Base-by-base conservation (phyloP, 23 tunicate genomes). In the Aplidium turbinatum region DNA sequence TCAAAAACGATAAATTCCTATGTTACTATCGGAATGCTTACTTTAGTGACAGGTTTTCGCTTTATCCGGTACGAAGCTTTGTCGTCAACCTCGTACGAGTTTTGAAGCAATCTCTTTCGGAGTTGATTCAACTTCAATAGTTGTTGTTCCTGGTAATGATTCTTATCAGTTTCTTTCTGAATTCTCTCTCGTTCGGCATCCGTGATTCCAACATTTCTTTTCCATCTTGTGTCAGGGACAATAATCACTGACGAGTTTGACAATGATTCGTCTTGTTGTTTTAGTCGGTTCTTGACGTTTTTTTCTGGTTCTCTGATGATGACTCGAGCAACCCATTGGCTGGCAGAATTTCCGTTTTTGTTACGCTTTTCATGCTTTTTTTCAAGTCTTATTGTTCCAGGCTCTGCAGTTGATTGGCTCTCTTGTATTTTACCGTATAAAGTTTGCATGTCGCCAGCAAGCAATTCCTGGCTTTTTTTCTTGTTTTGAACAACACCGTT, bases 291-390 rank as follows among this genome's bases (percentile, higher is more conserved):
- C 28, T 57, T 76, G 30, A 62, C 57, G 27, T 70, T 26, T 33
- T 78, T 73, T 22, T 78, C 76, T 25, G 65, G 39, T 48, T 86
- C 65, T 72, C 72, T 86, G 58, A 88, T 81, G 23, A 88, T 85
- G 24, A 88, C 96, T 31, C 96, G 81, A 50, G 96, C 96, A 33
- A 88, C 96, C 96, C 96, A 88, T 42, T 83, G 96, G 72, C n/a
- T n/a, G n/a, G n/a, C n/a, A n/a, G n/a, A n/a, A n/a, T 88, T 83
- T 3, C 58, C 72, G 1, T 56, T 62, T 4, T 74, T 52, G 31
- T 62, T 62, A 26, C 47, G 65, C 21, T 63, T 57, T 40, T 78
- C 76, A 0, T 34, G 35, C 53, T 86, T 86, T 38, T 67, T 53
- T 70, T 86, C 93, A 16, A 86, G 51, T 38, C 63, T 81, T 23